Percentiles rank a stretch among this genome's conserved stretches.
phyloP scores from a whole-genome alignment of 2,888 invertebrate genomes.

The Lycophotia porphyrea region DNA sequence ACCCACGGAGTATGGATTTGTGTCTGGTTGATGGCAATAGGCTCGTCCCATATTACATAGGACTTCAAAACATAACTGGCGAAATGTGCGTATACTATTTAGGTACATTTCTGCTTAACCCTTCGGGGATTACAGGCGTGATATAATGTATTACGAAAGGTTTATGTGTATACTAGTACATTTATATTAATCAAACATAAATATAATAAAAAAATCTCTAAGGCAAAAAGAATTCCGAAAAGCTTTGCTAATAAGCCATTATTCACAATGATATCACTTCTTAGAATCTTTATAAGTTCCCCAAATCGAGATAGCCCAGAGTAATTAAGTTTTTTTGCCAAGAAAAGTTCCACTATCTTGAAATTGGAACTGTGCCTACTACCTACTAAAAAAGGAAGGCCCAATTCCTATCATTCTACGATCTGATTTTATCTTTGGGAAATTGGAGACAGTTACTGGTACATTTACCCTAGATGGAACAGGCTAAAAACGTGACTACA shows the following conservation, averaged over 20 bases:
- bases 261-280: slow-evolving; percentile 4
- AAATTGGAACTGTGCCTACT: slow-evolving; percentile 46
- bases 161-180: too few species aligned
- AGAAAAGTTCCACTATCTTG: slow-evolving; percentile 30
- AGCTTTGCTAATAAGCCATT: slow-evolving; percentile 11
- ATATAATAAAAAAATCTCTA: background rate
- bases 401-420: slow-evolving; percentile 16
- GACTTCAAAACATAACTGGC: too few species aligned
- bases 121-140: background rate
- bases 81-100: background rate
- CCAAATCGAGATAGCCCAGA: slow-evolving; percentile 19
- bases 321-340: slow-evolving; percentile 50
- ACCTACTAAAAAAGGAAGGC: slow-evolving; percentile 14
- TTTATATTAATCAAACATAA: too few species aligned
- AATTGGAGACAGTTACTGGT: slow-evolving; percentile 25
- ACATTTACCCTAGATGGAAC: slow-evolving; percentile 8
- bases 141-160: background rate
- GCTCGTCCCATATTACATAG: too few species aligned
- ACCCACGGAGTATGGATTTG: too few species aligned
- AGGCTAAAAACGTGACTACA: slow-evolving; percentile 24
- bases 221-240: background rate
- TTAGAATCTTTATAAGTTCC: slow-evolving; percentile 21
- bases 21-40: too few species aligned
- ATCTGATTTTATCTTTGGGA: slow-evolving; percentile 28
- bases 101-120: background rate